Base-by-base conservation (phyloP, 2,888 invertebrate genomes). In the Amorpha juglandis region DNA sequence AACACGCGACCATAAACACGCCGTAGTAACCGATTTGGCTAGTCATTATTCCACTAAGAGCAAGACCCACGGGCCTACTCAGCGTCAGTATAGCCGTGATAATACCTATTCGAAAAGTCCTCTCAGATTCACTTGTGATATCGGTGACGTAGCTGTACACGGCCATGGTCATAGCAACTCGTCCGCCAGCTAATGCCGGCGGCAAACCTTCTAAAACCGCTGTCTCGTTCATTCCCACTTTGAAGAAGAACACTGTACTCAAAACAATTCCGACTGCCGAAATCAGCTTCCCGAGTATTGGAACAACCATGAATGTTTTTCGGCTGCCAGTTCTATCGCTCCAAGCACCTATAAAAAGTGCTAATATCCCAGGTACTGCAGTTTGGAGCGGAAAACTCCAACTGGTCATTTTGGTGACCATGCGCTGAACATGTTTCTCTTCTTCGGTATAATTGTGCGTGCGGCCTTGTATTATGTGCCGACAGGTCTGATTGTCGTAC, bases 121-220 rank as follows among this genome's bases (percentile, higher is more conserved):
- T 89, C 81, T 95, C 95, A 64, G 94, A 91, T 66, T 94, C 84
- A 68, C 90, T 91, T 47, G 95, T 94, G 45, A 95, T 93, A 68
- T 95, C 95, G 55, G 95, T 94, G 21, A 96, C 88, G 76, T 95
- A 95, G 75, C 94, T 95, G 86, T 95, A 94, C 58, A 95, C 91
- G 7, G 94, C 94, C 91, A 95, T 94, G 65, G 94, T 94, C 92
- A 94, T 94, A 11, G 94, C 94, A 21, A 95, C 94, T 63, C 94
- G 93, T 0, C 95, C 95, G 9, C 95, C 95, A 8, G 95, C 94
- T 55, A 95, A 80, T 0, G 95, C 95, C 1, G 95, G 95, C 1
- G 95, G 90, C 0, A 95, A 82, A 0, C 94, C 94, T 77, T 95
- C 95, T 27, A 94, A 87, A 21, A 95, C 76, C 0, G 94, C 95